phyloP scores from a whole-genome alignment of 2,113 vertebrate genomes.

The Misgurnus mizolepis region DNA sequence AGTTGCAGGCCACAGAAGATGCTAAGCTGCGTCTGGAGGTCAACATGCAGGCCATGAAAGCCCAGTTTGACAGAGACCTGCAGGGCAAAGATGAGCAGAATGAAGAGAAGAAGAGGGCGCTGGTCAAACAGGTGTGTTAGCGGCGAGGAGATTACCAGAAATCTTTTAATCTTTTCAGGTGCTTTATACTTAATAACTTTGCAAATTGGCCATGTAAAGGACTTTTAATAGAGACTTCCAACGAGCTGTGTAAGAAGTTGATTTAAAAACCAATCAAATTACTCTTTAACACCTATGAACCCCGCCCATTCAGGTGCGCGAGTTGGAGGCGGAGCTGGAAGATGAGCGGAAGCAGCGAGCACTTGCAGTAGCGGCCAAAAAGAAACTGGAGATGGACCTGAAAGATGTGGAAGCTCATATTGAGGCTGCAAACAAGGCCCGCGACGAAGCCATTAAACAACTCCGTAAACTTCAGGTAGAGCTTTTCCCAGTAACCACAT shows the following conservation, averaged over 20 bases:
- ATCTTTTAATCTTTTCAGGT: no score
- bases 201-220: no score
- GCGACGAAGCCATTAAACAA: constrained; percentile 97
- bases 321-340: constrained; percentile 94
- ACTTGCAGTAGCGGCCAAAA: constrained; percentile 88
- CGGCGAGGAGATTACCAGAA: background rate
- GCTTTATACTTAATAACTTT: no score
- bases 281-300: background rate
- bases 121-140: constrained; percentile 87
- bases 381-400: constrained; percentile 97
- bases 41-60: constrained; percentile 99
- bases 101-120: constrained; percentile 92
- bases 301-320: constrained; percentile 80
- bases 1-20: constrained; percentile 95
- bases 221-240: no score
- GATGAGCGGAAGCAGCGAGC: constrained; percentile 95
- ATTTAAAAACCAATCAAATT: no score
- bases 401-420: constrained; percentile 94
- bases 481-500: background rate
- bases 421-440: constrained; percentile 89
- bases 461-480: constrained; percentile 91
- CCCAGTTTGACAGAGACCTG: constrained; percentile 94
- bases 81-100: constrained; percentile 91
- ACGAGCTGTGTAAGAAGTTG: no score
- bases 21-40: constrained; percentile 96